Percentiles rank a stretch among this genome's conserved stretches.
phyloP scores from a whole-genome alignment of 1,140 invertebrate species.

The Drosophila bipectinata region DNA sequence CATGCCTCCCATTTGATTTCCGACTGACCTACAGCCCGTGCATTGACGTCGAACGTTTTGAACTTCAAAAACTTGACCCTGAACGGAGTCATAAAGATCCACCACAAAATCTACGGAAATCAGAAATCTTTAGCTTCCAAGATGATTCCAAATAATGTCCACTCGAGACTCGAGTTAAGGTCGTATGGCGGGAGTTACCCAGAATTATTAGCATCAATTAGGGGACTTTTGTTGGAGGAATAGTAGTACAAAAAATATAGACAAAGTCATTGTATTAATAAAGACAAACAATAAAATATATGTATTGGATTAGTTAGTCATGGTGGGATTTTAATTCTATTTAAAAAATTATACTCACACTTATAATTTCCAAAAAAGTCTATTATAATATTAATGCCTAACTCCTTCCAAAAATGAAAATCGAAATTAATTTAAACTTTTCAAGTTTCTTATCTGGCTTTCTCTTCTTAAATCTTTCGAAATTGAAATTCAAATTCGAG shows the following conservation, averaged over 20 bases:
- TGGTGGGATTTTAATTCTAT: too few species aligned
- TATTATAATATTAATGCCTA: too few species aligned
- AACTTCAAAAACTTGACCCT: constrained; percentile 47
- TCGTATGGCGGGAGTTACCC: constrained; percentile 12
- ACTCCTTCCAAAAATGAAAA: too few species aligned
- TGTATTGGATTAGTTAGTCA: too few species aligned
- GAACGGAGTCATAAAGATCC: constrained; percentile 4
- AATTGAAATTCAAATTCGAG: constrained; percentile 21
- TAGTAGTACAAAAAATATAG: too few species aligned
- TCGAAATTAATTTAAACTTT: too few species aligned
- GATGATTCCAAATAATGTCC: neutral
- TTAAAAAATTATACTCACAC: too few species aligned
- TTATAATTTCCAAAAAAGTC: too few species aligned
- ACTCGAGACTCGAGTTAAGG: constrained; percentile 22
- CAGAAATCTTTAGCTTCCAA: constrained; percentile 2
- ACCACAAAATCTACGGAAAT: constrained; percentile 17
- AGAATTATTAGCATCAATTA: constrained; percentile 5
- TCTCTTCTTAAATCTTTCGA: constrained; percentile 15
- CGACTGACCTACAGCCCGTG: constrained; percentile 69
- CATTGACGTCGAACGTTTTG: constrained; percentile 50
- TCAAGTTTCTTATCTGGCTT: neutral
- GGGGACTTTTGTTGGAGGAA: neutral
- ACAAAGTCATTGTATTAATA: too few species aligned
- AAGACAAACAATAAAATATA: too few species aligned
- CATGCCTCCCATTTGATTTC: neutral